Conservation (phyloP, 2,797 vertebrate genomes). For the Paratrypauchen microcephalus region DNA sequence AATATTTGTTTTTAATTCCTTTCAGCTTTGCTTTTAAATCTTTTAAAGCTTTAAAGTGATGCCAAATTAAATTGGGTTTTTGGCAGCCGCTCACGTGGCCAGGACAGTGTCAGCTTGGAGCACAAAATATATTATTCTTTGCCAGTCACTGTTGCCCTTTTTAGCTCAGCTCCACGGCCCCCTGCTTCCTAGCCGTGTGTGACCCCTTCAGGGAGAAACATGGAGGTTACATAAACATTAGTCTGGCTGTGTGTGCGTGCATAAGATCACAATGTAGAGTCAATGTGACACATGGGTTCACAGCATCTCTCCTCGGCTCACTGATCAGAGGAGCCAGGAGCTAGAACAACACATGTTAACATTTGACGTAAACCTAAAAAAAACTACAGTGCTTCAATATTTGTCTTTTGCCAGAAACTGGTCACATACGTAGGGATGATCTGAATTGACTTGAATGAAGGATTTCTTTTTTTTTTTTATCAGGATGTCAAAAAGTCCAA, state of each 20-base stretch:
- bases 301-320: constrained; percentile 60
- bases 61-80: constrained; percentile 27
- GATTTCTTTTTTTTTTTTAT: no score
- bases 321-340: constrained; percentile 28
- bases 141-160: constrained; percentile 62
- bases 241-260: constrained; percentile 8
- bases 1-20: constrained; percentile 12
- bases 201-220: constrained; percentile 62
- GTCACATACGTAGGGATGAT: no score
- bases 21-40: constrained; percentile 20
- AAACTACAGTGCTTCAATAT: neutral
- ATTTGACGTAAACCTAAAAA: neutral
- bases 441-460: no score
- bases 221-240: constrained; percentile 63
- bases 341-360: constrained; percentile 11
- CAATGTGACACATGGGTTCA: constrained; percentile 64
- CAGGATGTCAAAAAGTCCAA: no score
- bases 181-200: constrained; percentile 45
- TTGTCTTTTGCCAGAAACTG: neutral
- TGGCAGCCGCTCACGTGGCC: constrained; percentile 30
- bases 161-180: constrained; percentile 50
- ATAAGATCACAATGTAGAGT: constrained; percentile 40
- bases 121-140: constrained; percentile 39
- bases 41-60: constrained; percentile 17
- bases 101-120: constrained; percentile 42